Evolutionary conservation across 2,888 invertebrate genomes (phyloP).

Genomic region (Ecliptopera silaceata): DNA sequence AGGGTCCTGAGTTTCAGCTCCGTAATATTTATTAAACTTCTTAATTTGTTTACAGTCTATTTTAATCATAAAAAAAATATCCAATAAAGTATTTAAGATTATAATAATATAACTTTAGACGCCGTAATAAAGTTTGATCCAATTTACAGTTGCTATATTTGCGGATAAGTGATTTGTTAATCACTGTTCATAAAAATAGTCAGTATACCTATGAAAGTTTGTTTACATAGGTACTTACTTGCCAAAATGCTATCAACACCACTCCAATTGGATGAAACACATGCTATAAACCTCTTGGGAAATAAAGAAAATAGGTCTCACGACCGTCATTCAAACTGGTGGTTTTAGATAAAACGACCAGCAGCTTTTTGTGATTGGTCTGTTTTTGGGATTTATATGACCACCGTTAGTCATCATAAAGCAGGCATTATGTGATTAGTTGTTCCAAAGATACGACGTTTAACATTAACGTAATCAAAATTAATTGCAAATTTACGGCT

Average conservation of each 20-base stretch:
- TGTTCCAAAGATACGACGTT: slow-evolving; percentile 33
- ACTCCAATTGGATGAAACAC: slow-evolving; percentile 5
- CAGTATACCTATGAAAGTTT: too few species aligned
- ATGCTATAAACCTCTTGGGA: slow-evolving; percentile 51
- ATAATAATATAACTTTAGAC: too few species aligned
- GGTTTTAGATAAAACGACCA: slow-evolving; percentile 53
- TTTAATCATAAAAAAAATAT: too few species aligned
- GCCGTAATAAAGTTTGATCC: too few species aligned
- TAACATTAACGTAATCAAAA: slow-evolving; percentile 25
- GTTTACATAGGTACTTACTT: too few species aligned
- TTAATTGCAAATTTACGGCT: slow-evolving; percentile 35
- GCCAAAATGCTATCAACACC: background rate
- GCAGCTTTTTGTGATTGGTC: slow-evolving; percentile 52
- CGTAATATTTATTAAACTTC: too few species aligned
- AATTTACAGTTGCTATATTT: too few species aligned
- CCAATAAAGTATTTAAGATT: too few species aligned
- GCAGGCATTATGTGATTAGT: slow-evolving; percentile 51
- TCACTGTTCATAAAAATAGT: too few species aligned
- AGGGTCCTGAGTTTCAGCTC: too few species aligned
- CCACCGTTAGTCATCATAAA: slow-evolving; percentile 47
- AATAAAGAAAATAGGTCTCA: slow-evolving; percentile 62
- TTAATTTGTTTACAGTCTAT: too few species aligned
- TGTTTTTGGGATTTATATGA: slow-evolving; percentile 50
- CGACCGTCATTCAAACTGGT: slow-evolving; percentile 57
- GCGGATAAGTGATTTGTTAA: too few species aligned